Base-by-base conservation (phyloP, 2,113 vertebrate genomes). In the Aramus guarauna region DNA sequence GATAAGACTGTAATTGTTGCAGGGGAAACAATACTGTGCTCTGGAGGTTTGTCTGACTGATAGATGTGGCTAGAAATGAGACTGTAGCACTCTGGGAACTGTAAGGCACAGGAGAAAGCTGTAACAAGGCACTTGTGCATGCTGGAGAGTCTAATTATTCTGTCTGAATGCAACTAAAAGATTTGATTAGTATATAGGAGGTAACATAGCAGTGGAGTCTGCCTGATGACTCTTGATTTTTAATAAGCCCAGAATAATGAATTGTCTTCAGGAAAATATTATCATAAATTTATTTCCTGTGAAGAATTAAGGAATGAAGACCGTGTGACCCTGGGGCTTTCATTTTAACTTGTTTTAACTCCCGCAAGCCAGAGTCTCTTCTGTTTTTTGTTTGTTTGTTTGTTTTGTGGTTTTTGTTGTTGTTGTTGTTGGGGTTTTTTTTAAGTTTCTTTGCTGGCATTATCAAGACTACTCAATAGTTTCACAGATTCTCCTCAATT, bases 211-310 rank as follows among this genome's bases (percentile, higher is more conserved):
- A 79, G 29, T 71, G 37, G n/a, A 95, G 55, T 84, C 71, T 92
- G 59, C 18, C 45, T 74, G 64, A 75, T 75, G 88, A 88, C 59
- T 92, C 85, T 47, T 71, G 88, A 83, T 95, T 96, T 96, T 94
- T 96, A 86, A 93, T 94, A 92, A 88, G 24, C 36, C 21, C 19
- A 43, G 47, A 84, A 94, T 74, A 94, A 95, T 71, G 41, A 88
- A 86, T 77, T 83, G 15, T 86, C 67, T 71, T 85, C 32, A 77
- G 52, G 55, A 94, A 95, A 90, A 86, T 67, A 74, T 92, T 90
- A 47, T 60, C 30, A 91, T 73, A 85, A 88, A 85, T 84, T 59
- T 88, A 67, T 88, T 92, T 94, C 64, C 71, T 43, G 11, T 62
- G 63, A 88, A 92, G 39, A 94, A 80, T 39, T 69, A 88, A 72